Percentiles rank a stretch among this genome's conserved stretches.
Conservation (phyloP, 2,797 vertebrate species). For the Botia kubotai region DNA sequence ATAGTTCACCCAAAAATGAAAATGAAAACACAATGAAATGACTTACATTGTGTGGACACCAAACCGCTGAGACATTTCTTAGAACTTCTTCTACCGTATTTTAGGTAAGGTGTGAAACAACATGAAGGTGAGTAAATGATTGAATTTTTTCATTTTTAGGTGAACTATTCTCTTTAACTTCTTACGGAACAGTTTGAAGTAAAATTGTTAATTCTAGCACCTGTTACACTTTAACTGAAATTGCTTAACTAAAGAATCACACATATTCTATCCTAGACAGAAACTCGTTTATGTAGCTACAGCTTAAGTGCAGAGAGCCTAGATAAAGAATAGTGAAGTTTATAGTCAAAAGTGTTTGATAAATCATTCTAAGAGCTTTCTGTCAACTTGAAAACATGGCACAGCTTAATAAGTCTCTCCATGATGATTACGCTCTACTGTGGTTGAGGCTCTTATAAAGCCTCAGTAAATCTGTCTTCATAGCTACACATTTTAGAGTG, state of each 20-base stretch:
- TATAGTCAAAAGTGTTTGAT: conserved; percentile 12
- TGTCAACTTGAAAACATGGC: conserved; percentile 13
- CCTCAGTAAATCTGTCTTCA: conserved; percentile 26
- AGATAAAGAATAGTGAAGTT: conserved; percentile 38
- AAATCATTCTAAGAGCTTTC: conserved; percentile 10
- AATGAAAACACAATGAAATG: no score
- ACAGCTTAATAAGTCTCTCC: conserved; percentile 34
- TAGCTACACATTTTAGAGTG: conserved; percentile 34
- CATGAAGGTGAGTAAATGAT: no score
- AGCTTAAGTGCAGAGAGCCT: neutral
- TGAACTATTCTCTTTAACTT: no score
- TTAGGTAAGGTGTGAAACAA: no score
- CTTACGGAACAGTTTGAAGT: no score
- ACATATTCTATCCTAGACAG: neutral
- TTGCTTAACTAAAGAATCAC: neutral
- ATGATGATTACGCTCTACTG: neutral
- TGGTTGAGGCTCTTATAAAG: conserved; percentile 49
- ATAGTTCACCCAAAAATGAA: no score
- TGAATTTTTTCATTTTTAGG: no score
- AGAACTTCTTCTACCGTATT: no score
- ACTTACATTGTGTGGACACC: no score
- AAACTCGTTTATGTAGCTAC: neutral
- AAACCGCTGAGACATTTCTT: no score
- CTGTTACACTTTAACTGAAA: no score
- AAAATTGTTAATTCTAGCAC: no score